Base-by-base conservation (phyloP, 2,888 invertebrate genomes). In the Agrochola macilenta region DNA sequence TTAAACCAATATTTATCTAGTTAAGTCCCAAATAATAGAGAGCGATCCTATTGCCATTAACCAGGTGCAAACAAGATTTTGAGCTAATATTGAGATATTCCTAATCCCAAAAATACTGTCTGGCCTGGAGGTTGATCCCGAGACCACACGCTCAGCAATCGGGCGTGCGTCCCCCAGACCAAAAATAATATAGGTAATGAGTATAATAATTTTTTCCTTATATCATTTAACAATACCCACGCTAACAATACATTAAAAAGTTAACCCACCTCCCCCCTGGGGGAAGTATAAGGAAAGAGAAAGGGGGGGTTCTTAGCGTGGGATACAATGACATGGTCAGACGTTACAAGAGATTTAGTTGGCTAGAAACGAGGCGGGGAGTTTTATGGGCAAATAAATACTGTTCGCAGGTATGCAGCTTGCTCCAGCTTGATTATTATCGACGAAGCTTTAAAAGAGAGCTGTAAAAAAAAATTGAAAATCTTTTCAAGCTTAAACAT, bases 281-380 rank as follows among this genome's bases (percentile, higher is more conserved):
- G 39, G 39, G 39, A 39, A 39, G 7, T 7, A 39, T 39, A 39
- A 14, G 52, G 52, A 2, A 68, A n/a, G 17, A n/a, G 35, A 35
- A 9, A 52, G 35, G 35, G 11, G 26, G n/a, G 57, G 23, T 14
- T n/a, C 43, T 39, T 43, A 65, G 71, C n/a, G 76, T 26, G 23
- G 69, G 54, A 65, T 30, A 73, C 35, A 35, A 35, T 5, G 35
- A 35, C 35, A 66, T 46, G 65, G 52, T 70, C 57, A 78, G 52
- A 74, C 66, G 69, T 73, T 74, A 52, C 61, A 54, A 58, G 57
- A 68, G 61, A 63, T 70, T 74, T 83, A 83, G 79, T 79, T 82
- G 69, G 74, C 79, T 35, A 73, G 61, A 52, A 74, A 70, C 73
- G 49, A n/a, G 14, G 3, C 20, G 23, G 23, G 54, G 58, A 65